These are phyloP conservation scores for Brenthis hecate DNA, from an alignment of 2,888 invertebrate genomes.

Conservation along the genomic window DNA sequence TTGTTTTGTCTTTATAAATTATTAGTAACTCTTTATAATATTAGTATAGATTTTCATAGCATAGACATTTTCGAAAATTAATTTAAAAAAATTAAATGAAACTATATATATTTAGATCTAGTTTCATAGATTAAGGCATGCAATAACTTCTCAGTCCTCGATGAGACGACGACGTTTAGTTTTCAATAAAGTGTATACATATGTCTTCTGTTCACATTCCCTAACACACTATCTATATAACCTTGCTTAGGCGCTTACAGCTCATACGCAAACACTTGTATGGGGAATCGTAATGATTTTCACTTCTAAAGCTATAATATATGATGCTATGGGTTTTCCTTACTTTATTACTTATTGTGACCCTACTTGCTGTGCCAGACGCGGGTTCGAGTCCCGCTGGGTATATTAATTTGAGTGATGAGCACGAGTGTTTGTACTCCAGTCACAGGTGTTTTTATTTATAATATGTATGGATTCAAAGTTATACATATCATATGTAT, in stretches of 20 bases:
- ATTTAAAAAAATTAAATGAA: background rate
- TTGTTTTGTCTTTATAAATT: too few species aligned
- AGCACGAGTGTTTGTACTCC: too few species aligned
- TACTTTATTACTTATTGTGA: too few species aligned
- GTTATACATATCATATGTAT: too few species aligned
- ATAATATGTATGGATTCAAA: too few species aligned
- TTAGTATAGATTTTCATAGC: too few species aligned
- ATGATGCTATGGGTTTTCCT: background rate
- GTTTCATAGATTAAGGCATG: background rate
- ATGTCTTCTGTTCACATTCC: slow-evolving; percentile 17
- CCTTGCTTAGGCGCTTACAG: slow-evolving; percentile 24
- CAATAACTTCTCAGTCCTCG: background rate
- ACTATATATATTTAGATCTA: background rate
- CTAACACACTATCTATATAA: slow-evolving; percentile 20
- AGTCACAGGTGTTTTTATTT: too few species aligned
- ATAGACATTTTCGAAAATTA: too few species aligned
- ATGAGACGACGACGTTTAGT: background rate
- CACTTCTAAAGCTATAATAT: background rate
- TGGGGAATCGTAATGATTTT: slow-evolving; percentile 20
- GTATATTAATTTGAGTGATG: too few species aligned
- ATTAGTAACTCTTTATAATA: too few species aligned
- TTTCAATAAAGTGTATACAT: slow-evolving; percentile 1
- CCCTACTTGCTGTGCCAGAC: too few species aligned
- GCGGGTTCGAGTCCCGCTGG: too few species aligned
- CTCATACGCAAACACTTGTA: slow-evolving; percentile 28